These are phyloP conservation scores for Lamprologus lemairii DNA, from an alignment of 2,113 vertebrate species.

Conservation along the genomic window DNA sequence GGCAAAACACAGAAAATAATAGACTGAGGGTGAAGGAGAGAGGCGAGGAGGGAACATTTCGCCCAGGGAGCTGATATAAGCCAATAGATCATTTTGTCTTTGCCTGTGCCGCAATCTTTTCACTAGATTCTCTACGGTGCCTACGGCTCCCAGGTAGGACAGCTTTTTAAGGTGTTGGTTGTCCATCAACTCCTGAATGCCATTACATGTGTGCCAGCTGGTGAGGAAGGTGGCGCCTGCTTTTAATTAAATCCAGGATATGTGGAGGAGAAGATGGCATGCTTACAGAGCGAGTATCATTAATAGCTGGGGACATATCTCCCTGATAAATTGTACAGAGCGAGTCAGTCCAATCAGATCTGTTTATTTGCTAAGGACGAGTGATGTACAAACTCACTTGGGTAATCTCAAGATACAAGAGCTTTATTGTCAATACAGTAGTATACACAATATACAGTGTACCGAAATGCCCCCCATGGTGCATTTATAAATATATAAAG, in stretches of 20 bases:
- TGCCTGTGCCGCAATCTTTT: background rate
- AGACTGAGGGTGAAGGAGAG: conserved; percentile 23
- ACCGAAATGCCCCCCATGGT: background rate
- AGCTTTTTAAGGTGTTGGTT: background rate
- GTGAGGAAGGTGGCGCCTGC: background rate
- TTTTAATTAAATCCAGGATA: conserved; percentile 35
- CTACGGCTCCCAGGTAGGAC: conserved; percentile 1
- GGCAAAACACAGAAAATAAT: conserved; percentile 53
- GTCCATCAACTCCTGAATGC: conserved; percentile 18
- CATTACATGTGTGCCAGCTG: conserved; percentile 14
- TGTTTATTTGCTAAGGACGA: conserved; percentile 12
- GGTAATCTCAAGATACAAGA: background rate
- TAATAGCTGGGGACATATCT: conserved; percentile 9
- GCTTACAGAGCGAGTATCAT: background rate
- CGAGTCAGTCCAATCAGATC: background rate
- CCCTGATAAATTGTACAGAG: background rate
- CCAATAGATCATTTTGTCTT: background rate
- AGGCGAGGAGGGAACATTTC: background rate
- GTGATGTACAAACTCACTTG: background rate
- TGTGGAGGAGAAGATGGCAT: background rate
- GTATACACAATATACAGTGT: background rate
- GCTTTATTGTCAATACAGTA: background rate
- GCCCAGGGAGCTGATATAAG: conserved; percentile 2
- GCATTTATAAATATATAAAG: background rate
- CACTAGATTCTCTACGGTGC: background rate